Conservation (phyloP, 2,797 vertebrate species). For the Columba guinea region DNA sequence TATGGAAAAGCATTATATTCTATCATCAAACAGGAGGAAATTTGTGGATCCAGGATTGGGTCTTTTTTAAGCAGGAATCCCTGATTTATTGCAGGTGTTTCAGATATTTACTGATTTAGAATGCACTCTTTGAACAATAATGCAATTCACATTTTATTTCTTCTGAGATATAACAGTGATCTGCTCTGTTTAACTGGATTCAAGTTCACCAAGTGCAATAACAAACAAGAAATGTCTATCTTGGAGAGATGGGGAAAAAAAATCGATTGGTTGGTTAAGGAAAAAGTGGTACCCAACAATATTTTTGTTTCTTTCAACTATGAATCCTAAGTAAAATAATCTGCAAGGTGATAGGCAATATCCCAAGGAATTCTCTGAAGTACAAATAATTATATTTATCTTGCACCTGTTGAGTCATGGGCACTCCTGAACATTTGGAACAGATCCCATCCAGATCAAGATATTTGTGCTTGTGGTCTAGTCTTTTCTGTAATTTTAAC, state of each 20-base stretch:
- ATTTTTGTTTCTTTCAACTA: neutral
- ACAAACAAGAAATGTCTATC: neutral
- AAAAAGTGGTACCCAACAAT: neutral
- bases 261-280: rapidly evolving
- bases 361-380: neutral
- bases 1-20: neutral
- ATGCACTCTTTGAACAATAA: neutral
- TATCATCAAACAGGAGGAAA: neutral
- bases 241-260: neutral
- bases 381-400: neutral
- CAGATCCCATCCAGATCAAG: neutral
- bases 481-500: neutral
- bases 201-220: neutral
- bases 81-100: neutral
- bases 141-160: neutral
- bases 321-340: neutral
- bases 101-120: neutral
- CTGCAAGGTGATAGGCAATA: neutral
- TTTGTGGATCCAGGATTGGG: neutral
- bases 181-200: neutral
- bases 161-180: neutral
- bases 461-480: neutral
- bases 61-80: neutral
- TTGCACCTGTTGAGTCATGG: neutral
- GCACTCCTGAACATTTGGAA: neutral